Base-by-base conservation (phyloP, 2,113 vertebrate genomes). In the Lamprotornis superbus region DNA sequence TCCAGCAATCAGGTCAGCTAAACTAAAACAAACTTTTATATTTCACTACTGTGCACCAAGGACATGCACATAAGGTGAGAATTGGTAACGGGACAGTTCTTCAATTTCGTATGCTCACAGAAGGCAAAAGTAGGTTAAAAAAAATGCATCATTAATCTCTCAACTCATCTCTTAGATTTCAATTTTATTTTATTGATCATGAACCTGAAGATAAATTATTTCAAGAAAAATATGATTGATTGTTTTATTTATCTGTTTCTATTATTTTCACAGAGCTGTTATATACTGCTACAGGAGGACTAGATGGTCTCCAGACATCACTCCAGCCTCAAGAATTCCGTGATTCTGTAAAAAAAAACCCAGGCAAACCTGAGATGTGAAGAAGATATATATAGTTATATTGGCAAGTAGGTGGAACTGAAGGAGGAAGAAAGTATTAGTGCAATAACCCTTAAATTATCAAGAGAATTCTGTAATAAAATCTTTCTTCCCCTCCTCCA, bases 101-200 rank as follows among this genome's bases (percentile, higher is more conserved):
- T 82, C 30, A 18, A 28, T 89, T 87, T 55, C 11, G 40, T n/a
- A 2, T 15, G 2, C 46, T 76, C 40, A 47, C 2, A 49, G 57
- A 90, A 83, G 28, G 25, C 22, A 73, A 73, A 94, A 4, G 1
- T 5, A 70, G 20, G 8, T 53, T 89, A 46, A 75, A 85, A 78
- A 78, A 44, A 83, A 59, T 14, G 2, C 4, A 59, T 46, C 17
- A 74, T 75, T 83, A 47, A 56, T 64, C 15, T 73, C 49, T 87
- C 39, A 56, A 24, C 27, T 83, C 15, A 33, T 56, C 16, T 31
- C 25, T 74, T 53, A 49, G 27, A 42, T 91, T 92, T 92, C 23
- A 44, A 75, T 92, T 83, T 85, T 80, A 42, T 74, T 88, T 64
- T 90, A 87, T 65, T 83, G 68, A 89, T 80, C 15, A 60, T 17